A percentile compares a stretch with the other conserved stretches of the same genome.
These are phyloP conservation scores for Cnemophilus loriae DNA, from an alignment of 2,113 vertebrate species.

Conservation along the genomic window DNA sequence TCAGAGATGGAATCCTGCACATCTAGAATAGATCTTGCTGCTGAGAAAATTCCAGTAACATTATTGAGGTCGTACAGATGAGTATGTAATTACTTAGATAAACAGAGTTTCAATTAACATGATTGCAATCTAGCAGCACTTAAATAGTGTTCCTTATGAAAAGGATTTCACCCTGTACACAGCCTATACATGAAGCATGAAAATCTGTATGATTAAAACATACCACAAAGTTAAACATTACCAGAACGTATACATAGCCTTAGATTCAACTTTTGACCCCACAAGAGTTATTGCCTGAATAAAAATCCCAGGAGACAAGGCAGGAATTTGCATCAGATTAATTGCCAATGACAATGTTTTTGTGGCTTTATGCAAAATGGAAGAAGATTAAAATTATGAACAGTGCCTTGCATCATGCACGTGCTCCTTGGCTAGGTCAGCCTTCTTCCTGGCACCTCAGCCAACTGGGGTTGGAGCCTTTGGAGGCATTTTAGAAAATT, in stretches of 20 bases:
- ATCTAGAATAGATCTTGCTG: background rate
- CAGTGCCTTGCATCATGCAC: background rate
- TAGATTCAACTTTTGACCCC: constrained; percentile 45
- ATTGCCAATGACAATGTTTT: background rate
- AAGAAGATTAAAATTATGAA: constrained; percentile 1
- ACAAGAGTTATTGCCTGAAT: background rate
- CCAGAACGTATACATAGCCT: constrained; percentile 12
- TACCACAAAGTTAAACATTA: constrained; percentile 44
- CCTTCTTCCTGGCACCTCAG: background rate
- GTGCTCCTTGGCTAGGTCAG: background rate
- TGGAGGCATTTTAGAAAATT: background rate
- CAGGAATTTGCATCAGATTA: constrained; percentile 34
- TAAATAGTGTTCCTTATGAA: background rate
- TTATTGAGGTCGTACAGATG: background rate
- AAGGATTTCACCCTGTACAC: background rate
- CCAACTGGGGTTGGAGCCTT: background rate
- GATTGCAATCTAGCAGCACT: constrained; percentile 31
- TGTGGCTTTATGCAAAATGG: constrained; percentile 25
- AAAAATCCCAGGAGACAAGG: constrained; percentile 1
- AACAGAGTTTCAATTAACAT: constrained; percentile 40
- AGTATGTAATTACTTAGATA: constrained; percentile 14
- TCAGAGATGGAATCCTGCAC: background rate
- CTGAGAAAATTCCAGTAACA: background rate
- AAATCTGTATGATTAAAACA: constrained; percentile 18
- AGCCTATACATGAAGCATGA: constrained; percentile 5